Evolutionary conservation across 2,113 vertebrate species (phyloP).

Genomic region (Theropithecus gelada): DNA sequence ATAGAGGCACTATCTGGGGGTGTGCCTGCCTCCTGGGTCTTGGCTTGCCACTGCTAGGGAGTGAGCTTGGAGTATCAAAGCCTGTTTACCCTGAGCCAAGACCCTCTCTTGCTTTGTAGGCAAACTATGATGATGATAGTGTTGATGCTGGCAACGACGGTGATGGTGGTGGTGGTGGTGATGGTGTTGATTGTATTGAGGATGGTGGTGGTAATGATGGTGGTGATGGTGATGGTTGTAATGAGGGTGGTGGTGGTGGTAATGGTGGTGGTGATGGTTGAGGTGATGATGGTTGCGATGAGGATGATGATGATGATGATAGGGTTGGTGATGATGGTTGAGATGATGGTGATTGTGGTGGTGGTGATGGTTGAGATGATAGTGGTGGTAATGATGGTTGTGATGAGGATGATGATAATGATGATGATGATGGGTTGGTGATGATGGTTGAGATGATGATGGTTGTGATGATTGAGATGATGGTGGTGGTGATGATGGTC

Average conservation of each 20-base stretch:
- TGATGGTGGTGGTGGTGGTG: fast-evolving
- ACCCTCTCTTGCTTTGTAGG: background rate
- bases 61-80: too few relatives aligned
- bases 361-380: fast-evolving
- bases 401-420: fast-evolving
- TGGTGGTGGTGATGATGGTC: fast-evolving
- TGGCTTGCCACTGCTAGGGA: background rate
- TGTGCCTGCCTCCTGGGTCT: background rate
- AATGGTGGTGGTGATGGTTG: fast-evolving
- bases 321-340: fast-evolving
- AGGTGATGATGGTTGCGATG: fast-evolving
- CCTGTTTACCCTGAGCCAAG: background rate
- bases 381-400: fast-evolving
- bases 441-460: fast-evolving
- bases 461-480: fast-evolving
- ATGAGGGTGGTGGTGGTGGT: fast-evolving
- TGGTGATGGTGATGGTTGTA: fast-evolving
- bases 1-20: fast-evolving
- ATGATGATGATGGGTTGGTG: fast-evolving
- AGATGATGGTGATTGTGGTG: background rate
- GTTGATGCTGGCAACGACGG: background rate
- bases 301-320: fast-evolving
- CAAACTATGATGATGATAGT: background rate
- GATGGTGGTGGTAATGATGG: background rate
- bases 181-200: background rate